Percentiles rank a stretch among this genome's conserved stretches.
phyloP scores from a whole-genome alignment of 2,888 invertebrate genomes.

The Drosophila meridionalis region DNA sequence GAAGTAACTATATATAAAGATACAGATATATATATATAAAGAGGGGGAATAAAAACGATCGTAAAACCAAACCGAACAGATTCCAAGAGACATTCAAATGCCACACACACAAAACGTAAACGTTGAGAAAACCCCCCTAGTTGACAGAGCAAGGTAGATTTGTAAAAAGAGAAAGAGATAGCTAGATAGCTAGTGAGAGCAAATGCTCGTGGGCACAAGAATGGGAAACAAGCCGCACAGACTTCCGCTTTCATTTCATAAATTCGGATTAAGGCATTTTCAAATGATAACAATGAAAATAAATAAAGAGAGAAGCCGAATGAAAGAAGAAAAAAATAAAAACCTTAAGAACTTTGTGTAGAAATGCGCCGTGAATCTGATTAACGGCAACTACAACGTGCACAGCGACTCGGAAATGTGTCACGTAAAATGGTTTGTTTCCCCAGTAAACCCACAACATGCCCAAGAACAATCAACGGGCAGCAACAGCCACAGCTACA shows the following conservation, averaged over 20 bases:
- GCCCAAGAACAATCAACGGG: conserved; percentile 54
- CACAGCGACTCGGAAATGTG: conserved; percentile 58
- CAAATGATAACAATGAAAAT: conserved; percentile 78
- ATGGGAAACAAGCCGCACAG: conserved; percentile 75
- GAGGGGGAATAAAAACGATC: conserved; percentile 43
- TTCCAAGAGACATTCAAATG: conserved; percentile 54
- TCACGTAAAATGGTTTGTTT: conserved; percentile 74
- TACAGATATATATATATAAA: not conserved
- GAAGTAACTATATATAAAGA: conserved; percentile 15
- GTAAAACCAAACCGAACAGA: conserved; percentile 53
- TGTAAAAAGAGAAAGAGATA: conserved; percentile 3
- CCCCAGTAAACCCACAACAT: conserved; percentile 64
- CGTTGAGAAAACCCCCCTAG: conserved; percentile 10
- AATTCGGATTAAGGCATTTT: conserved; percentile 80
- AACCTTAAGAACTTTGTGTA: conserved; percentile 49
- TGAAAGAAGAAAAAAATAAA: conserved; percentile 8
- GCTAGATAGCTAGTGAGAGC: conserved; percentile 17
- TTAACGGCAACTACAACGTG: conserved; percentile 67
- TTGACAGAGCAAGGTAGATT: not conserved
- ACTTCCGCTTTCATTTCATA: conserved; percentile 80
- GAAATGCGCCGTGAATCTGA: conserved; percentile 77
- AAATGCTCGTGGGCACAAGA: conserved; percentile 42
- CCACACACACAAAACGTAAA: conserved; percentile 67
- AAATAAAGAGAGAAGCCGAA: conserved; percentile 27
- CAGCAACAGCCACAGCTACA: not conserved